A percentile compares a stretch with the other conserved stretches of the same genome.
These are phyloP conservation scores for Oreonectes daqikongensis DNA, from an alignment of 2,797 vertebrate genomes.

Conservation along the genomic window DNA sequence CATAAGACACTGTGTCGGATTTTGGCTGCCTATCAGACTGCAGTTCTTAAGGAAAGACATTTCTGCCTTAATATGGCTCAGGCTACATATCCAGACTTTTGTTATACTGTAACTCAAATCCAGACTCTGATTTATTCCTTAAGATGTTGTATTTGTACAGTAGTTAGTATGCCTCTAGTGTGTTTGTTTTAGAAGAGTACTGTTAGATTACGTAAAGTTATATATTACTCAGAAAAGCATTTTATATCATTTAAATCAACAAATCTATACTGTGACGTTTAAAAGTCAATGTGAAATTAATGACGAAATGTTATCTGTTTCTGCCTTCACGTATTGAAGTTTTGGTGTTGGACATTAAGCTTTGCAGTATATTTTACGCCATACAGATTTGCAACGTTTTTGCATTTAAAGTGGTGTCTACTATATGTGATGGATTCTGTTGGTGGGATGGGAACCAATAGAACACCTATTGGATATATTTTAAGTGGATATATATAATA, in stretches of 20 bases:
- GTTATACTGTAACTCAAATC: neutral
- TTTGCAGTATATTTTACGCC: neutral
- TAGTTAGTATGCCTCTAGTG: neutral
- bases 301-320: neutral
- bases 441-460: too few relatives aligned
- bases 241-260: neutral
- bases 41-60: neutral
- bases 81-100: neutral
- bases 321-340: too few relatives aligned
- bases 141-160: too few relatives aligned
- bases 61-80: neutral
- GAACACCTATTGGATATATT: too few relatives aligned
- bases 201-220: too few relatives aligned
- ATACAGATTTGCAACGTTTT: too few relatives aligned
- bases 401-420: too few relatives aligned
- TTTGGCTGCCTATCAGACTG: neutral
- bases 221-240: neutral
- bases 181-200: too few relatives aligned
- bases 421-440: too few relatives aligned
- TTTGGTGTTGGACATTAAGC: neutral
- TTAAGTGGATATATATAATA: too few relatives aligned
- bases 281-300: neutral
- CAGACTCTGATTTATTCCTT: neutral
- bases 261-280: neutral
- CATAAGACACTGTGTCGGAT: conserved; percentile 1